Conservation (phyloP, 2,113 vertebrate species). For the Nyctereutes procyonoides region DNA sequence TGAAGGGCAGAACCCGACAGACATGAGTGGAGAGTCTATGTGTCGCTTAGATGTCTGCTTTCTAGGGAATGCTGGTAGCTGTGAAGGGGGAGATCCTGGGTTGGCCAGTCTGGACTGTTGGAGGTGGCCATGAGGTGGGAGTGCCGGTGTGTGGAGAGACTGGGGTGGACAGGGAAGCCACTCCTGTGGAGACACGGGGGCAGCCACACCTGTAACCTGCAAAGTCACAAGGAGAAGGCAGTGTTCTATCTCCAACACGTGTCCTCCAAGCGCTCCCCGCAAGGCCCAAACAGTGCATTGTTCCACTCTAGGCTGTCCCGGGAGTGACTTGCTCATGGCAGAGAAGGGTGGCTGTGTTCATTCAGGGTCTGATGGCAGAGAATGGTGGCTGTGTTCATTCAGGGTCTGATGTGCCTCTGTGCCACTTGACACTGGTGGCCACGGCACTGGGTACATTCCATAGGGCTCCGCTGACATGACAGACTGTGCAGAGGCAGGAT, state of each 20-base stretch:
- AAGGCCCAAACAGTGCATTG: background rate
- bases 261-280: background rate
- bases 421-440: background rate
- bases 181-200: background rate
- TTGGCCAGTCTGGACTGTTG: background rate
- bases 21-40: fast-evolving
- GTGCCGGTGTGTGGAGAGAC: background rate
- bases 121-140: background rate
- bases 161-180: too few relatives aligned
- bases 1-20: background rate
- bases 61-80: background rate
- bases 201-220: background rate
- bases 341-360: background rate
- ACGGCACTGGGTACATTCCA: too few relatives aligned
- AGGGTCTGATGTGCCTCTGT: background rate
- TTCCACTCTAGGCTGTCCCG: background rate
- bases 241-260: background rate
- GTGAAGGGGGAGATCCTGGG: background rate
- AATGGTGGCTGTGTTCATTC: background rate
- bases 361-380: background rate
- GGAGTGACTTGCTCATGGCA: fast-evolving
- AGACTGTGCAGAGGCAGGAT: background rate
- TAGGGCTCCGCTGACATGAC: fast-evolving
- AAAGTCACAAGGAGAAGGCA: background rate
- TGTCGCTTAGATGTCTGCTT: background rate